Conservation (phyloP, 2,888 invertebrate genomes). For the Anorthoa munda region DNA sequence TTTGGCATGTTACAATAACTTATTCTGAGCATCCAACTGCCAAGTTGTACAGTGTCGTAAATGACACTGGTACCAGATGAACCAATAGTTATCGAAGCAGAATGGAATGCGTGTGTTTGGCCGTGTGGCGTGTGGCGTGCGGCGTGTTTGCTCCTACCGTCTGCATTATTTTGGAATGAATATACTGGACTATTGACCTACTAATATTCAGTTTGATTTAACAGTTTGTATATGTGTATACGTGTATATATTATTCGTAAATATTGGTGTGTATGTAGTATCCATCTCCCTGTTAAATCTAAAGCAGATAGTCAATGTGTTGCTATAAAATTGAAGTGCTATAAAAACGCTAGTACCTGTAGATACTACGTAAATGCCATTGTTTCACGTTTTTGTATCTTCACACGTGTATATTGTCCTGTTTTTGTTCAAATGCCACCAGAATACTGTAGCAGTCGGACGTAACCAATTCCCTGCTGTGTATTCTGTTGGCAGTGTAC, state of each 20-base stretch:
- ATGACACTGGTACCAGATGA: constrained; percentile 10
- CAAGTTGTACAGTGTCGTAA: neutral
- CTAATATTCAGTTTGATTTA: constrained; percentile 58
- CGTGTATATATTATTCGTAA: constrained; percentile 49
- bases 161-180: constrained; percentile 70
- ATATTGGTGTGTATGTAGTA: constrained; percentile 55
- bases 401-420: constrained; percentile 38
- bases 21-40: constrained; percentile 33
- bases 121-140: constrained; percentile 11
- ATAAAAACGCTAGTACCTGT: neutral
- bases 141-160: constrained; percentile 47
- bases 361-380: constrained; percentile 52
- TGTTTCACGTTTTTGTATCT: constrained; percentile 26
- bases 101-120: constrained; percentile 65
- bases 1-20: neutral
- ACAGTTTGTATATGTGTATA: constrained; percentile 62
- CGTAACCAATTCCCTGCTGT: neutral
- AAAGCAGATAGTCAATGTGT: neutral
- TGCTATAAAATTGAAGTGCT: neutral
- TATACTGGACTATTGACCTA: constrained; percentile 63
- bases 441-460: neutral
- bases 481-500: constrained; percentile 27
- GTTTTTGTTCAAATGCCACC: constrained; percentile 24
- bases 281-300: constrained; percentile 3
- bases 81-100: constrained; percentile 29